These are phyloP conservation scores for Mus pahari DNA, from an alignment of 2,113 vertebrate species.

Conservation along the genomic window DNA sequence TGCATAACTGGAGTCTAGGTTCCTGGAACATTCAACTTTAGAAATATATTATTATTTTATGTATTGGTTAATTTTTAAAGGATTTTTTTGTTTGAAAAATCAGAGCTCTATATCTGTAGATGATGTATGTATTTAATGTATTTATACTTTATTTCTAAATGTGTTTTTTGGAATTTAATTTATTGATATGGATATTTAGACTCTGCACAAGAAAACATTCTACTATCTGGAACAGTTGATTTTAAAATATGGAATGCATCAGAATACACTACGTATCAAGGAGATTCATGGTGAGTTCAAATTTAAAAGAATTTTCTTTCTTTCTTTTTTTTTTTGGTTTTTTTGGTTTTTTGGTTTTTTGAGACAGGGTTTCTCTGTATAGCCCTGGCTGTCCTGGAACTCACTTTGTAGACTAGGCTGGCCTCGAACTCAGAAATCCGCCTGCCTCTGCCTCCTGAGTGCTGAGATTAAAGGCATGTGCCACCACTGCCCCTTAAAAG, in stretches of 20 bases:
- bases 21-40: background rate
- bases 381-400: too few species aligned
- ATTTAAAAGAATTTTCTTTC: conserved; percentile 23
- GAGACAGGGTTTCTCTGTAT: too few species aligned
- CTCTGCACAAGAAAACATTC: conserved; percentile 98
- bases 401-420: too few species aligned
- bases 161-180: background rate
- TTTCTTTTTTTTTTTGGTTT: too few species aligned
- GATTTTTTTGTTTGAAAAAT: conserved; percentile 64
- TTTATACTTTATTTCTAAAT: background rate
- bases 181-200: conserved; percentile 86
- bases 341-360: too few species aligned
- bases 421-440: too few species aligned
- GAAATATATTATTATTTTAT: background rate
- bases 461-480: too few species aligned
- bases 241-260: conserved; percentile 96
- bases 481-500: too few species aligned
- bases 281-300: conserved; percentile 94
- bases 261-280: conserved; percentile 96
- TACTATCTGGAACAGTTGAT: conserved; percentile 98
- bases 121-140: background rate
- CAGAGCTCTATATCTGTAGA: background rate
- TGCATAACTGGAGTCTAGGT: background rate
- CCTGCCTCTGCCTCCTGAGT: too few species aligned
- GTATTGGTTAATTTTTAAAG: conserved; percentile 38